Evolutionary conservation across 2,888 invertebrate species (phyloP).

Genomic region (Odontothrips loti): DNA sequence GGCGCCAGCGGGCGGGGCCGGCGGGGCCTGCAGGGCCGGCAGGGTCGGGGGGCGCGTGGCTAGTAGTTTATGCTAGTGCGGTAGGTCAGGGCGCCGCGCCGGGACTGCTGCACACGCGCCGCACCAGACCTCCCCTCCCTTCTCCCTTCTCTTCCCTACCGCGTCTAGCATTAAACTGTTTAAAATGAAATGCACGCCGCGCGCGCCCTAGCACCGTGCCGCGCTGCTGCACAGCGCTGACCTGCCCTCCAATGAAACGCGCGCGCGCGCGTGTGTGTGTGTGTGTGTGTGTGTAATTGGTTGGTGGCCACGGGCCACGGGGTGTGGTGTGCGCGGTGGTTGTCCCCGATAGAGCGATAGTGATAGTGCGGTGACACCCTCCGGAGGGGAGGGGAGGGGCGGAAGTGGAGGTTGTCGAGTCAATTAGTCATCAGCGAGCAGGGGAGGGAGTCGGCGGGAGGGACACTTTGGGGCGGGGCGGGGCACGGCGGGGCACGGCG

Average conservation of each 20-base stretch:
- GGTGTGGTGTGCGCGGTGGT: background rate
- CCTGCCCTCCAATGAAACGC: background rate
- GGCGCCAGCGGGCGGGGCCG: background rate
- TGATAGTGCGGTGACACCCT: background rate
- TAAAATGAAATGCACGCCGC: background rate
- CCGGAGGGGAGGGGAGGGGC: background rate
- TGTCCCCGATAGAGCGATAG: background rate
- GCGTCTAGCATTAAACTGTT: background rate
- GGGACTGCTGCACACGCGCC: background rate
- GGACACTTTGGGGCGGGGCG: background rate
- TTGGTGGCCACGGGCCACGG: background rate
- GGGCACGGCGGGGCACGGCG: background rate
- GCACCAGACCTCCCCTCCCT: background rate
- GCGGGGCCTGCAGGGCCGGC: no score
- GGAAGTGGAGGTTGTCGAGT: no score
- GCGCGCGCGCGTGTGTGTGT: background rate
- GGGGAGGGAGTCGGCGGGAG: background rate
- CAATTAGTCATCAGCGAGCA: background rate
- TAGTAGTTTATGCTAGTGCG: conserved; percentile 22
- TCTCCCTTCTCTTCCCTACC: background rate
- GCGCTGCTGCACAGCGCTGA: background rate
- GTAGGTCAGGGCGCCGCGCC: background rate
- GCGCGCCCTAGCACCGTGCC: background rate
- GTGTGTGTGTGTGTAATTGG: background rate
- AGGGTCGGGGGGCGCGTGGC: background rate